Evolutionary conservation across 1,140 invertebrate species (phyloP).

Genomic region (Hydropsyche tenuis): DNA sequence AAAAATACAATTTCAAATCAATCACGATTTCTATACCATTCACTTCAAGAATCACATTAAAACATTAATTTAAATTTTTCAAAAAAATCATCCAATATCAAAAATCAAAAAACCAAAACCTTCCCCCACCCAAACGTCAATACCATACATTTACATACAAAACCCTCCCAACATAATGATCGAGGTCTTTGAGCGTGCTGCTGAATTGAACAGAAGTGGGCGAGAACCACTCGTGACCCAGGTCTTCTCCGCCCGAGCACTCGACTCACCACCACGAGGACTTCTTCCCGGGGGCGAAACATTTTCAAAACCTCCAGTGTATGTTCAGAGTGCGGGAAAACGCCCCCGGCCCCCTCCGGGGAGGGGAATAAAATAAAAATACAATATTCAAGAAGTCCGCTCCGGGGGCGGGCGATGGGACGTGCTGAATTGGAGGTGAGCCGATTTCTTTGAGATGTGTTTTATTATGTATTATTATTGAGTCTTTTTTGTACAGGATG

Average conservation of each 20-base stretch:
- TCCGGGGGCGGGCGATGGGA: not conserved
- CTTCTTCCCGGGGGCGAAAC: not conserved
- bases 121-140: no score
- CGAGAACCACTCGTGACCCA: slow-evolving; percentile 3
- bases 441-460: not conserved
- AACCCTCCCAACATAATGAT: not conserved
- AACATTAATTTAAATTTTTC: no score
- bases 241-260: not conserved
- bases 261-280: not conserved
- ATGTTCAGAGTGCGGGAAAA: not conserved
- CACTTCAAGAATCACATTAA: no score
- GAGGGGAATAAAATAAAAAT: slow-evolving; percentile 29
- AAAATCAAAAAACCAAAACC: no score
- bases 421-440: slow-evolving; percentile 12
- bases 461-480: no score
- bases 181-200: not conserved
- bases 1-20: no score
- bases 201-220: not conserved
- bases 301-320: not conserved
- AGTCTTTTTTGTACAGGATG: no score
- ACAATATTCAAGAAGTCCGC: slow-evolving; percentile 30
- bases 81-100: no score
- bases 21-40: no score
- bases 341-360: not conserved
- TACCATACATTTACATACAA: no score